A percentile compares a stretch with the other conserved stretches of the same genome.
These are phyloP conservation scores for Rotaria sp. DNA, from an alignment of 2,888 invertebrate species.

Conservation along the genomic window DNA sequence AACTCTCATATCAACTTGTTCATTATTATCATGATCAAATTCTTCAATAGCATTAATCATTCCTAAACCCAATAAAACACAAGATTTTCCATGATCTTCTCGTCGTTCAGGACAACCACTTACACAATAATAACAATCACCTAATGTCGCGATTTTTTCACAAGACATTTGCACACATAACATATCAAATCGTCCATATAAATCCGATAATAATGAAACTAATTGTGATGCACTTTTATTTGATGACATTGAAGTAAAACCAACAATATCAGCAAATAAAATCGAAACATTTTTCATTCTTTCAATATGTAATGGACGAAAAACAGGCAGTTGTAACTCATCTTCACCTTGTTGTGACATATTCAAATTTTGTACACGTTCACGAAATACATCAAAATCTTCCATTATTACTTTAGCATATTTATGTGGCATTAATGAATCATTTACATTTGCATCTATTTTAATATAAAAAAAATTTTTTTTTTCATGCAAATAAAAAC, in stretches of 20 bases:
- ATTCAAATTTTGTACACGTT: conserved; percentile 1
- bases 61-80: conserved; percentile 87
- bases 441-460: conserved; percentile 16
- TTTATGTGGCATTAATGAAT: conserved; percentile 28
- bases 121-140: conserved; percentile 78
- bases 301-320: conserved; percentile 37
- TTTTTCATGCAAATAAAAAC: not conserved
- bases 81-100: conserved; percentile 82
- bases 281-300: conserved; percentile 71
- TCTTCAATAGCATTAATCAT: conserved; percentile 74
- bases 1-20: conserved; percentile 67
- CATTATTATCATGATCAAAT: conserved; percentile 37
- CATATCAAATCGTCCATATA: conserved; percentile 88
- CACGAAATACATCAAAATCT: conserved; percentile 24
- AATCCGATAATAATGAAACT: conserved; percentile 84
- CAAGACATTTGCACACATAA: conserved; percentile 79
- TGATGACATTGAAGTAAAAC: conserved; percentile 91
- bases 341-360: not conserved
- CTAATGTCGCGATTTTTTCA: conserved; percentile 92
- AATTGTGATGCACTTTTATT: conserved; percentile 90
- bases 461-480: not conserved
- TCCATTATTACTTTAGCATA: not conserved
- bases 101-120: conserved; percentile 88
- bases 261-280: conserved; percentile 91
- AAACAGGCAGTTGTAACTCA: not conserved